phyloP scores from a whole-genome alignment of 2,888 invertebrate genomes.

The Ethmia dodecea region DNA sequence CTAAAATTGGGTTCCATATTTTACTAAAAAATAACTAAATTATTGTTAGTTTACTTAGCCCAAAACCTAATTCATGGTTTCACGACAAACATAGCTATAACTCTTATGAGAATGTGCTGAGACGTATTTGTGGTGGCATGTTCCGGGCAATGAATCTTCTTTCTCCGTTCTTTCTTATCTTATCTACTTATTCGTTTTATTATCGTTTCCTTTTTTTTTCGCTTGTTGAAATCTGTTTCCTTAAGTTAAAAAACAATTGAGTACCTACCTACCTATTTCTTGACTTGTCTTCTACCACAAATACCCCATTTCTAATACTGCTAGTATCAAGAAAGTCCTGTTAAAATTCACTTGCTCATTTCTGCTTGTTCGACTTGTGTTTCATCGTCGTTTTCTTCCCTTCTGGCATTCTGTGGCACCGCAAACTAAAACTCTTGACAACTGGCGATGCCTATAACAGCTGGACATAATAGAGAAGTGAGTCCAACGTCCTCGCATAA shows the following conservation, averaged over 20 bases:
- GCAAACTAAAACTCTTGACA: constrained; percentile 61
- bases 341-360: constrained; percentile 29
- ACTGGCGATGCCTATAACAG: constrained; percentile 64
- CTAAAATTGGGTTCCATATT: no score
- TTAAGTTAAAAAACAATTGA: background rate
- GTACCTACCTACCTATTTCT: no score
- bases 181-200: constrained; percentile 18
- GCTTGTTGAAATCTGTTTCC: constrained; percentile 6
- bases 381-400: constrained; percentile 75
- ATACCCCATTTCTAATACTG: constrained; percentile 17
- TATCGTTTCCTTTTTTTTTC: constrained; percentile 19
- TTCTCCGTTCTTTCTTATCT: constrained; percentile 17
- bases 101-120: constrained; percentile 49
- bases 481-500: constrained; percentile 76
- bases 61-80: constrained; percentile 25
- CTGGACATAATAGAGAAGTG: constrained; percentile 68
- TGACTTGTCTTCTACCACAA: constrained; percentile 22
- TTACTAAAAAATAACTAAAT: no score
- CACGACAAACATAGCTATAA: constrained; percentile 42
- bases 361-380: constrained; percentile 57
- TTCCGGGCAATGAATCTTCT: constrained; percentile 23
- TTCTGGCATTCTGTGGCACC: constrained; percentile 73
- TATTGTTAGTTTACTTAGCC: constrained; percentile 8
- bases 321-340: constrained; percentile 3
- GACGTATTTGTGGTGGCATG: constrained; percentile 58